These are phyloP conservation scores for Actenoides hombroni DNA, from an alignment of 2,113 vertebrate species.

Conservation along the genomic window DNA sequence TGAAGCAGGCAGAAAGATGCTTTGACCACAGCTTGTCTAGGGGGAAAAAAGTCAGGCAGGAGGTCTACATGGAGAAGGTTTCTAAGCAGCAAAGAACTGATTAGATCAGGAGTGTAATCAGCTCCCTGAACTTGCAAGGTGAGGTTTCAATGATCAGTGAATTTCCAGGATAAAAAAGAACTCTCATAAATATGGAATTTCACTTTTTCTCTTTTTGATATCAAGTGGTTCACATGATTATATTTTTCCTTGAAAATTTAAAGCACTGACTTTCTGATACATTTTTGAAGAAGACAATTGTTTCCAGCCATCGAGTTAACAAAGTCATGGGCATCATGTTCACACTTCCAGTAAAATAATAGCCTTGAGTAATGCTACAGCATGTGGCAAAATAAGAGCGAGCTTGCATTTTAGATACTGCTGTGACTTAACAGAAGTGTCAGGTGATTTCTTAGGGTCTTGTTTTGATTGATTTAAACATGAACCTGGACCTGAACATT, in stretches of 20 bases:
- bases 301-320: not conserved
- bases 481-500: not conserved
- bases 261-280: not conserved
- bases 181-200: conserved; percentile 48
- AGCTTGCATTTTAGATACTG: not conserved
- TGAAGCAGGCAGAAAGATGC: not conserved
- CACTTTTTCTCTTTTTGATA: conserved; percentile 28
- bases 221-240: not conserved
- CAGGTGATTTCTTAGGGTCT: not conserved
- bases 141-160: conserved; percentile 37
- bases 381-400: not conserved
- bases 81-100: conserved; percentile 59
- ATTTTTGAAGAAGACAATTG: not conserved
- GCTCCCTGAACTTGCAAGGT: conserved; percentile 47
- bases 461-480: not conserved
- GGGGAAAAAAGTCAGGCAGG: not conserved
- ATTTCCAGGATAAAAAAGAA: conserved; percentile 27
- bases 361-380: not conserved
- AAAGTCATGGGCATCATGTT: not conserved
- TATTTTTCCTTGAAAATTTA: not conserved
- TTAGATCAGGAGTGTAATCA: conserved; percentile 67
- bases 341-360: conserved; percentile 23
- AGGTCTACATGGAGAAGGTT: not conserved
- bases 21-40: not conserved
- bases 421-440: not conserved